phyloP scores from a whole-genome alignment of 53 echinoderm and acorn worm species.

The Stichopus horrens region DNA sequence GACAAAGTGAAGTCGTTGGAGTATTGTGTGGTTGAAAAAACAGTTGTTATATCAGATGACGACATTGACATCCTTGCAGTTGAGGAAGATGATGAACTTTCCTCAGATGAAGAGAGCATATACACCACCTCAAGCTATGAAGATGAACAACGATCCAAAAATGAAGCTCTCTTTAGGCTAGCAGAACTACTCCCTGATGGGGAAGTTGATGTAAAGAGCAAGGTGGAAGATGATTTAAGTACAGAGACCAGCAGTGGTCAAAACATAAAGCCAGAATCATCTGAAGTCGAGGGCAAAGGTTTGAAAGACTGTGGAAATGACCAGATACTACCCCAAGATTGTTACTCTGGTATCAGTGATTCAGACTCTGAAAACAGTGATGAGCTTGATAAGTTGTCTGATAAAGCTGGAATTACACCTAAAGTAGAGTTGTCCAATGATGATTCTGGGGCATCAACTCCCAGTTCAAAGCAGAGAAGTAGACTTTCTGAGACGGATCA shows the following conservation, averaged over 20 bases:
- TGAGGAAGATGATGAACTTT: constrained; percentile 17
- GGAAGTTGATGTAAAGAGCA: not conserved
- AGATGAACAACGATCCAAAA: constrained; percentile 28
- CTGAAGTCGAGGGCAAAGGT: not conserved
- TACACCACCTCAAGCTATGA: constrained; percentile 41
- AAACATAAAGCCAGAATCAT: not conserved
- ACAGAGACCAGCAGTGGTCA: not conserved
- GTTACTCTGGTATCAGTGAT: constrained; percentile 14
- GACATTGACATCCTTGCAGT: constrained; percentile 22
- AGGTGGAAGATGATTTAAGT: not conserved
- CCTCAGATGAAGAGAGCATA: constrained; percentile 18
- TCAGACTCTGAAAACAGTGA: constrained; percentile 7
- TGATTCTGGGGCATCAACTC: too few relatives aligned
- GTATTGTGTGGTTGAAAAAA: constrained; percentile 35
- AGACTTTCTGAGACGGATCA: not conserved
- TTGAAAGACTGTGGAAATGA: not conserved
- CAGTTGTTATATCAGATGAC: not conserved
- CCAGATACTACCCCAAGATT: not conserved
- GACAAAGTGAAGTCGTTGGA: constrained; percentile 40
- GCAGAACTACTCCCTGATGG: not conserved
- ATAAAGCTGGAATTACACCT: not conserved
- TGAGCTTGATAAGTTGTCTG: not conserved
- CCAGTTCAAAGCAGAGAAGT: not conserved
- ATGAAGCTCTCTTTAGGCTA: constrained; percentile 20
- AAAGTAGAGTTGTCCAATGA: not conserved